Base-by-base conservation (phyloP, 2,113 vertebrate genomes). In the Erythrocercus mccallii region DNA sequence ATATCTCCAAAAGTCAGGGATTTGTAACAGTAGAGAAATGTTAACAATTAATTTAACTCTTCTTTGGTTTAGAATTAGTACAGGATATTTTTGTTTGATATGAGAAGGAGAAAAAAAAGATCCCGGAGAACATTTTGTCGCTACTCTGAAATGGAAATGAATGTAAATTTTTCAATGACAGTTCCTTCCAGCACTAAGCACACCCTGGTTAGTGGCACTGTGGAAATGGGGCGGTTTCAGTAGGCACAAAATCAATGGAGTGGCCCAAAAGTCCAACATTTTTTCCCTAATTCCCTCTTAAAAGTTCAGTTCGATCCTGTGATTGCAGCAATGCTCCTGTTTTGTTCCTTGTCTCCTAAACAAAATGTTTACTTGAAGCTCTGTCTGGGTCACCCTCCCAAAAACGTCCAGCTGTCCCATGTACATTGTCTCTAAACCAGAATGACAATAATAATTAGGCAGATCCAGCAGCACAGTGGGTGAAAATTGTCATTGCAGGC, bases 351-450 rank as follows among this genome's bases (percentile, higher is more conserved):
- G 6, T 30, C 19, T 69, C 64, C 47, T 60, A 69, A 84, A 42
- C 3, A 31, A 54, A 78, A 58, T 9, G 7, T 38, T 77, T 25
- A 4, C 19, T 58, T 38, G 13, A 40, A 53, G 28, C 1, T 74
- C 25, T 17, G 7, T 22, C 30, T 21, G 11, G 14, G 0, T 60
- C 50, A 15, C 15, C 21, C 21, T 86, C 51, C 44, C 30, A 38
- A 17, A 73, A 90, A 4, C 6, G 18, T 66, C 45, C 78, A 57
- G 0, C n/a, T 54, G n/a, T 27, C 19, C 54, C 31, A 4, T 51
- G 30, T 6, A 5, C 0, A 0, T 15, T 72, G 17, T 23, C 33
- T 28, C 47, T 30, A 74, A 54, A 54, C 22, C 25, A 66, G 13
- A 37, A 33, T 50, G 20, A 31, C 5, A 40, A 28, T 10, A 47